Evolutionary conservation across 92 coral and sea anemone species (phyloP).

Genomic region (Epizoanthus ramosus): DNA sequence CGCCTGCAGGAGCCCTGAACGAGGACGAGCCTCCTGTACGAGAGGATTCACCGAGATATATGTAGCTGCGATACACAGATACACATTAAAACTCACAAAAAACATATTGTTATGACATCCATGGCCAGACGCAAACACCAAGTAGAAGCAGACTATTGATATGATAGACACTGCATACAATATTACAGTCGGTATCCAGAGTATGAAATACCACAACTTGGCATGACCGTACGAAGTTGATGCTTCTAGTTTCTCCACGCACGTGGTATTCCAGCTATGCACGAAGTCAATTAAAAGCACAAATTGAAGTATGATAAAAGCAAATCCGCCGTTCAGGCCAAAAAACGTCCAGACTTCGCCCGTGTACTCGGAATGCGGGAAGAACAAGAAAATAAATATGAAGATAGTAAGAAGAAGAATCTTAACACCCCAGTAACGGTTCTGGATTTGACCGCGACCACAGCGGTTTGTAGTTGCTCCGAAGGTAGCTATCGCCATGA

Average conservation of each 20-base stretch:
- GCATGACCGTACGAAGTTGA: conserved; percentile 58
- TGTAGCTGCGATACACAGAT: conserved; percentile 86
- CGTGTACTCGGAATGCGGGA: conserved; percentile 94
- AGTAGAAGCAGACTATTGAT: conserved; percentile 71
- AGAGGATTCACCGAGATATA: conserved; percentile 89
- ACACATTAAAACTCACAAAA: conserved; percentile 85
- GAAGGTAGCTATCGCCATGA: conserved; percentile 63
- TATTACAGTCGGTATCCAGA: conserved; percentile 85
- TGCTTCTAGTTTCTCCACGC: conserved; percentile 77
- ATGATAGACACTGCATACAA: conserved; percentile 85
- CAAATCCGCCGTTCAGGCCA: conserved; percentile 94
- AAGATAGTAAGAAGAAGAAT: conserved; percentile 61
- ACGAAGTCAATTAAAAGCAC: conserved; percentile 79
- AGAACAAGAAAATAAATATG: conserved; percentile 71
- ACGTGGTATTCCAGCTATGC: conserved; percentile 79
- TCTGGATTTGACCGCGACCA: conserved; percentile 76
- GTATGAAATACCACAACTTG: conserved; percentile 66
- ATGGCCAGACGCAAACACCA: conserved; percentile 63
- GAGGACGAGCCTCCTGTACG: conserved; percentile 94
- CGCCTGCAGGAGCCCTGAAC: conserved; percentile 92
- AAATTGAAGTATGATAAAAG: conserved; percentile 86
- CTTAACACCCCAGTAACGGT: conserved; percentile 87
- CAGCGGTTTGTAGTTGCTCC: conserved; percentile 75
- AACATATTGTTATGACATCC: conserved; percentile 92
- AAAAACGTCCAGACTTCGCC: conserved; percentile 99